phyloP scores from a whole-genome alignment of 2,888 invertebrate genomes.

The Lasius fuliginosus region DNA sequence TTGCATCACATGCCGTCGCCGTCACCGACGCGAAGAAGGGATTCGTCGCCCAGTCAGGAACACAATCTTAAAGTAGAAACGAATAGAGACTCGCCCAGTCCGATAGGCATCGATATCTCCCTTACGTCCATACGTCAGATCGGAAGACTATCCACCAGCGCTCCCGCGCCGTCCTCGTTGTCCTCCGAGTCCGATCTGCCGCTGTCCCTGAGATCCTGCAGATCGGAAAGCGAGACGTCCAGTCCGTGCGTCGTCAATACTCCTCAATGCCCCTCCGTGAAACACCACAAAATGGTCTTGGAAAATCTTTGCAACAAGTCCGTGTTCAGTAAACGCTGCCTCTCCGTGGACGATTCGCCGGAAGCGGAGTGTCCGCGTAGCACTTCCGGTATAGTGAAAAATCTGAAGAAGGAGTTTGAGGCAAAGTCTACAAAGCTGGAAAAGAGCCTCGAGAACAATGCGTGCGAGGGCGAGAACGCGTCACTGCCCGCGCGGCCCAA shows the following conservation, averaged over 20 bases:
- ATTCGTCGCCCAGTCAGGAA: slow-evolving; percentile 72
- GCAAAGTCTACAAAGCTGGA: slow-evolving; percentile 89
- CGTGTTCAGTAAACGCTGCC: slow-evolving; percentile 81
- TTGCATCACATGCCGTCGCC: slow-evolving; percentile 84
- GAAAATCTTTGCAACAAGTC: slow-evolving; percentile 86
- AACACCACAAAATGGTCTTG: slow-evolving; percentile 87
- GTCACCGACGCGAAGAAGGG: slow-evolving; percentile 79
- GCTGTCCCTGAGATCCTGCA: slow-evolving; percentile 81
- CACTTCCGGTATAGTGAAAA: slow-evolving; percentile 92
- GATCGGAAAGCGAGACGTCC: slow-evolving; percentile 85
- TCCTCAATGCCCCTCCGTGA: slow-evolving; percentile 87
- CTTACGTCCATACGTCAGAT: slow-evolving; percentile 74
- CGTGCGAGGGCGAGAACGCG: slow-evolving; percentile 61
- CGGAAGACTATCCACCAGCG: slow-evolving; percentile 85
- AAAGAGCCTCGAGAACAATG: slow-evolving; percentile 77
- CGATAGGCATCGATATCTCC: slow-evolving; percentile 77
- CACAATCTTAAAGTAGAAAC: slow-evolving; percentile 67
- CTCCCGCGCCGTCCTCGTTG: slow-evolving; percentile 83
- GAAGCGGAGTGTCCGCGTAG: slow-evolving; percentile 84
- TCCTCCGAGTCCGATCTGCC: slow-evolving; percentile 85
- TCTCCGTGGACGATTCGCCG: slow-evolving; percentile 84
- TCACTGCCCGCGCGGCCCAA: slow-evolving; percentile 72
- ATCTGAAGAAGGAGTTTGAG: slow-evolving; percentile 95
- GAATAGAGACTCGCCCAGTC: slow-evolving; percentile 70
- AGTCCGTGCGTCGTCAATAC: slow-evolving; percentile 86